Base-by-base conservation (phyloP, 1,140 invertebrate species). In the Acyrthosiphon pisum region DNA sequence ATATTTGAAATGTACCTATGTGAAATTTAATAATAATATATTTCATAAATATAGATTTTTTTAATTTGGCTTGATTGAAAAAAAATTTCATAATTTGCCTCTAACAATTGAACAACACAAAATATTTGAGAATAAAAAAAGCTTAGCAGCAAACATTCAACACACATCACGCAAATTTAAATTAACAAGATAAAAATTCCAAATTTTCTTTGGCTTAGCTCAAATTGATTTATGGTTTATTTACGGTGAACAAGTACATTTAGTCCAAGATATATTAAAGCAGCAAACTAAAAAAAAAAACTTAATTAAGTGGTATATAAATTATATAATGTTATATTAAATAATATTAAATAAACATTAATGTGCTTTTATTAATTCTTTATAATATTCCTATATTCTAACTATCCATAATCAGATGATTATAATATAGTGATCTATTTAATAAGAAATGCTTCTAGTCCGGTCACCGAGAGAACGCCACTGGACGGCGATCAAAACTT, bases 211-310 rank as follows among this genome's bases (percentile, higher is more conserved):
- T 83, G 9, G 22, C 6, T 68, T 26, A 44, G 35, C 7, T 46
- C 6, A 68, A 37, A 90, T 56, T 30, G 35, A 35, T 41, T 8
- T 9, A 14, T 1, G 46, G 26, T 86, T 96, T 96, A 98, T 96
- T 99, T 98, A 95, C 98, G 96, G 96, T 99, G 98, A 94, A 99
- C 96, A 93, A 99, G 95, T 93, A 99, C 98, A 95, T 99, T 99
- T 91, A 99, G 95, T 93, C 98, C 98, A 94, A 99, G 96, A 95
- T 97, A 97, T 9, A 97, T 97, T 94, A 99, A 95, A 53, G 99
- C 98, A 90, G 97, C 97, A 97, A 98, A 99, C 97, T 98, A 95
- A 94, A 97, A 97, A 94, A 95, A 94, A 44, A 53, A 8, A 37
- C 6, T 44, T 44, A 37, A 84, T 23, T 68, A 18, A 14, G 14